Base-by-base conservation (phyloP, 2,113 vertebrate species). In the Coryphaenoides rupestris region DNA sequence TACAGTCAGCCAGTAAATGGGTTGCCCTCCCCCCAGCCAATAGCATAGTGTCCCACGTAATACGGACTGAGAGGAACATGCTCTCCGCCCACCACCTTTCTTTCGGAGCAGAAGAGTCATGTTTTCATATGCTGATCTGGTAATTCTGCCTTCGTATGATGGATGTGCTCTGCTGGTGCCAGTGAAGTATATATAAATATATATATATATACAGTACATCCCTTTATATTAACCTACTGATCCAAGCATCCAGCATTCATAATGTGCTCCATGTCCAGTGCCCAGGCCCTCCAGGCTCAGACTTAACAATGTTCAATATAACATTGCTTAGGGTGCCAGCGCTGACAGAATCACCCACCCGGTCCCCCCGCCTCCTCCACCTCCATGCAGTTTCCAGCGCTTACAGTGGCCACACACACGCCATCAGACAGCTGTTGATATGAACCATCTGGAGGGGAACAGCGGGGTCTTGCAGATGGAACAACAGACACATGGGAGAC, bases 391-490 rank as follows among this genome's bases (percentile, higher is more conserved):
- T 19, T 55, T 49, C 55, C 45, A 50, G 50, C 65, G 21, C 46
- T 63, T 50, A 52, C 14, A 24, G 46, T 0, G 57, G 60, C 73
- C 73, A 79, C 78, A 76, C 78, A 76, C 33, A 40, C 33, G 7
- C 33, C 79, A 82, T 66, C 52, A 75, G 26, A 63, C 72, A 15
- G 60, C 58, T 57, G 2, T 69, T 77, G 71, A 85, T 81, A 69
- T 33, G 69, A 82, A 84, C 66, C 75, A 87, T 75, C 74, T 84
- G 75, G 61, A 65, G 10, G 71, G 74, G 73, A 85, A 84, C 77
- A 83, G 52, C 73, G 69, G 55, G 62, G 5, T n/a, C n/a, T n/a
- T 33, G 28, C 55, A 69, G 64, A 72, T 57, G 64, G 28, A 80
- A 60, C 65, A 75, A 55, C 61, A 23, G 13, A 40, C 33, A 10